Conservation (phyloP, 2,888 invertebrate species). For the Phyllotreta cruciferae region DNA sequence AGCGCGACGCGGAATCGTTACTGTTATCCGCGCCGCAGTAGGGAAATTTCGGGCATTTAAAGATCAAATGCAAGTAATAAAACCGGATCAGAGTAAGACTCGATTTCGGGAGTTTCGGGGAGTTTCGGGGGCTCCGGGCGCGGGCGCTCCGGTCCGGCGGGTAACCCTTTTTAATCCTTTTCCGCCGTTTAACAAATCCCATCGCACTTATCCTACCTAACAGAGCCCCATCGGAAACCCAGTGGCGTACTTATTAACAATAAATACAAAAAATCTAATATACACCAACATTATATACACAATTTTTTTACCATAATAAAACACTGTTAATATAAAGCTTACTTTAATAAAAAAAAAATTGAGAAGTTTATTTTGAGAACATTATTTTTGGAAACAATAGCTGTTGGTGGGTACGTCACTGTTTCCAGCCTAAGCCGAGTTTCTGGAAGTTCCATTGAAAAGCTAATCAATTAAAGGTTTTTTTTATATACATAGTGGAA, state of each 20-base stretch:
- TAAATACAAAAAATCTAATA: too few species aligned
- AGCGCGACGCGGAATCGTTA: conserved; percentile 26
- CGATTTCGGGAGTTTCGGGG: conserved; percentile 37
- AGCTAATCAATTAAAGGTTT: conserved; percentile 32
- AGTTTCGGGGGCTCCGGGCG: conserved; percentile 32
- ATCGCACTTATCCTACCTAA: conserved; percentile 56
- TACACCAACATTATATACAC: too few species aligned
- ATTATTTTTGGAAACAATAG: too few species aligned
- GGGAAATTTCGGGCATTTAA: conserved; percentile 34
- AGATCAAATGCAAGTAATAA: conserved; percentile 43
- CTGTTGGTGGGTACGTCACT: too few species aligned
- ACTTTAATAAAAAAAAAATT: too few species aligned
- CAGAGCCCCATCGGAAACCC: conserved; percentile 47
- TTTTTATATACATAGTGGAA: conserved; percentile 22
- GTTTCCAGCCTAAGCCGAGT: too few species aligned
- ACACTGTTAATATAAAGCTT: too few species aligned
- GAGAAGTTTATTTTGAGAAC: too few species aligned
- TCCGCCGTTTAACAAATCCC: conserved; percentile 59
- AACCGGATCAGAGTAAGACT: conserved; percentile 49
- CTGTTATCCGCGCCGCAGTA: conserved; percentile 28
- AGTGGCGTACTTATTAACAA: background rate
- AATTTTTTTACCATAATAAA: too few species aligned
- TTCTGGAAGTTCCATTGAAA: conserved; percentile 45
- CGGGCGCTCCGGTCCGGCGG: conserved; percentile 48
- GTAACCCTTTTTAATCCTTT: conserved; percentile 55